These are phyloP conservation scores for Tonatia bakeri DNA, from an alignment of 2,113 vertebrate species.

Conservation along the genomic window DNA sequence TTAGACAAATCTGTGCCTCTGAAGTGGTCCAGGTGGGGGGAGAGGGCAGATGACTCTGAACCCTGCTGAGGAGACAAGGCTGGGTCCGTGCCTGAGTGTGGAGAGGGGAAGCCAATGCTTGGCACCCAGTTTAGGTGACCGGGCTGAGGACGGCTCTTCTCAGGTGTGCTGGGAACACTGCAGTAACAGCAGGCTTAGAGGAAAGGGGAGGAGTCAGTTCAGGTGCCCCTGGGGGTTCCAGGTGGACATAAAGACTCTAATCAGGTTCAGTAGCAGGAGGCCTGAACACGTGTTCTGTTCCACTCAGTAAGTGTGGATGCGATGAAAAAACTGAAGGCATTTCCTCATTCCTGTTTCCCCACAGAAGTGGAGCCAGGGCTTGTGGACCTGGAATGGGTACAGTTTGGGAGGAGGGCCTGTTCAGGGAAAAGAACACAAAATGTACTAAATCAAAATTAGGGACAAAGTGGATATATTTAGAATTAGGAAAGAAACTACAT, in stretches of 20 bases:
- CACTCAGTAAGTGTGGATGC: neutral
- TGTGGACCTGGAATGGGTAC: fast-evolving
- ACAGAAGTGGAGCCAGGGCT: neutral
- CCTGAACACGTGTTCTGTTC: neutral
- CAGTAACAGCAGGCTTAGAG: neutral
- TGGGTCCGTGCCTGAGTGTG: fast-evolving
- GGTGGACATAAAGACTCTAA: neutral
- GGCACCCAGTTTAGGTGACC: neutral
- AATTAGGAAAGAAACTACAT: neutral
- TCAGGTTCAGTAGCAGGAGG: neutral
- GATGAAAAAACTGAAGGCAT: neutral
- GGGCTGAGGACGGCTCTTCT: neutral
- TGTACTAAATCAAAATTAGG: neutral
- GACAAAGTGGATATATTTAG: neutral
- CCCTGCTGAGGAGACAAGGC: neutral
- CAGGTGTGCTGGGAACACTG: neutral
- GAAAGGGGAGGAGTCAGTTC: neutral
- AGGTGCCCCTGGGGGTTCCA: neutral
- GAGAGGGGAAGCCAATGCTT: neutral
- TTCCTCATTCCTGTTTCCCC: neutral
- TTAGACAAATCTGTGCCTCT: neutral
- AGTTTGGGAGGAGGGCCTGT: neutral
- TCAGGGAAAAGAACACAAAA: neutral
- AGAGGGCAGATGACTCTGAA: neutral
- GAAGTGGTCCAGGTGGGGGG: neutral